Conservation (phyloP, 1,140 invertebrate species). For the Macrobrachium nipponense region DNA sequence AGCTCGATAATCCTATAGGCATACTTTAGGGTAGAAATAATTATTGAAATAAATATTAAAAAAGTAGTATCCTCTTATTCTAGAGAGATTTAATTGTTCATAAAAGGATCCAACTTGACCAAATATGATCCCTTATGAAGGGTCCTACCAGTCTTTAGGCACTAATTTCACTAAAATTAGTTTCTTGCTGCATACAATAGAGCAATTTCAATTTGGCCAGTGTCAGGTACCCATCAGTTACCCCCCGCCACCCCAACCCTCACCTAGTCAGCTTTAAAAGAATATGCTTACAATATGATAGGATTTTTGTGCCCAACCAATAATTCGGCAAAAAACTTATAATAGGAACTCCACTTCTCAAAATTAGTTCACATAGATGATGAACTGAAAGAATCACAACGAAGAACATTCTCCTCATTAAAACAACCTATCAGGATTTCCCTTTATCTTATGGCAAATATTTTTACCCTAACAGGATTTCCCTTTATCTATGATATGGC, state of each 20-base stretch:
- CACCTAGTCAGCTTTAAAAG: neutral
- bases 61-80: neutral
- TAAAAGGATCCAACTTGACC: neutral
- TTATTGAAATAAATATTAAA: constrained; percentile 6
- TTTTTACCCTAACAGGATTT: too few species aligned
- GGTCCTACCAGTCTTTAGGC: neutral
- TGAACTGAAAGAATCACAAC: too few species aligned
- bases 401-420: too few species aligned
- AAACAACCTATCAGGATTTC: neutral
- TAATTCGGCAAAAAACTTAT: neutral
- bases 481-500: neutral
- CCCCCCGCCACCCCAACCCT: neutral
- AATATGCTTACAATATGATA: too few species aligned
- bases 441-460: too few species aligned
- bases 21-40: neutral
- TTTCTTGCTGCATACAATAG: neutral
- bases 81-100: neutral
- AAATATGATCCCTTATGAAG: neutral
- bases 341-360: too few species aligned
- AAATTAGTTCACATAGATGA: too few species aligned
- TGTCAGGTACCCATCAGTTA: neutral
- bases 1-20: constrained; percentile 16
- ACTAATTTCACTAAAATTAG: neutral
- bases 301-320: too few species aligned
- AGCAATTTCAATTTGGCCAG: neutral